phyloP scores from a whole-genome alignment of 2,888 invertebrate genomes.

The Zaprionus obscuricornis region DNA sequence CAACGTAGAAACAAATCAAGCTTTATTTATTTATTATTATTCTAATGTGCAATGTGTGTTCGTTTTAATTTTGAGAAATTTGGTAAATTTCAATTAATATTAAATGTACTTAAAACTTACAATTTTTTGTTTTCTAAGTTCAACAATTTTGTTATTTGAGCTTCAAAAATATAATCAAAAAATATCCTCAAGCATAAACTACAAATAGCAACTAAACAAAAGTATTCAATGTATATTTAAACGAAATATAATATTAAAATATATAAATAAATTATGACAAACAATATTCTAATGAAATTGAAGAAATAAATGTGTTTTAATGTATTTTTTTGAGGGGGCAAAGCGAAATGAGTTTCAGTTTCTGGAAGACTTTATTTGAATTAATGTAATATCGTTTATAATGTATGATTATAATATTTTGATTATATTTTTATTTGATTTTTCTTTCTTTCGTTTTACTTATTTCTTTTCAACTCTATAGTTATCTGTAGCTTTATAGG shows the following conservation, averaged over 20 bases:
- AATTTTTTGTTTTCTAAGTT: not conserved
- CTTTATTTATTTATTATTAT: slow-evolving; percentile 48
- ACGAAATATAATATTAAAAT: slow-evolving; percentile 12
- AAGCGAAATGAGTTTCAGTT: no score
- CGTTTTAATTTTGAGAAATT: not conserved
- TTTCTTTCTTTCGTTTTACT: not conserved
- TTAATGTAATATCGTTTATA: no score
- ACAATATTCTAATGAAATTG: slow-evolving; percentile 16
- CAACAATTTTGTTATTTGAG: slow-evolving; percentile 6
- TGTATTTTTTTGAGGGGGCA: no score
- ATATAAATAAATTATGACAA: slow-evolving; percentile 27
- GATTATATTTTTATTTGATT: no score
- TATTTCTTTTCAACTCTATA: not conserved
- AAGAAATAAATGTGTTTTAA: slow-evolving; percentile 5
- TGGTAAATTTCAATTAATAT: not conserved
- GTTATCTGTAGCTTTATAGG: not conserved
- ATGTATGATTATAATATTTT: no score
- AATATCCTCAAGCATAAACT: slow-evolving; percentile 21
- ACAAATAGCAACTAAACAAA: slow-evolving; percentile 20
- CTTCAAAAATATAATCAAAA: slow-evolving; percentile 19
- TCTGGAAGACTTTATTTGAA: no score
- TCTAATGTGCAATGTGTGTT: slow-evolving; percentile 40
- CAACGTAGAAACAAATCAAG: slow-evolving; percentile 37
- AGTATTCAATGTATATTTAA: not conserved
- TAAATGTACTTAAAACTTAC: slow-evolving; percentile 16